These are phyloP conservation scores for Oscheius sp. DNA, from an alignment of 1,140 invertebrate species.

Conservation along the genomic window DNA sequence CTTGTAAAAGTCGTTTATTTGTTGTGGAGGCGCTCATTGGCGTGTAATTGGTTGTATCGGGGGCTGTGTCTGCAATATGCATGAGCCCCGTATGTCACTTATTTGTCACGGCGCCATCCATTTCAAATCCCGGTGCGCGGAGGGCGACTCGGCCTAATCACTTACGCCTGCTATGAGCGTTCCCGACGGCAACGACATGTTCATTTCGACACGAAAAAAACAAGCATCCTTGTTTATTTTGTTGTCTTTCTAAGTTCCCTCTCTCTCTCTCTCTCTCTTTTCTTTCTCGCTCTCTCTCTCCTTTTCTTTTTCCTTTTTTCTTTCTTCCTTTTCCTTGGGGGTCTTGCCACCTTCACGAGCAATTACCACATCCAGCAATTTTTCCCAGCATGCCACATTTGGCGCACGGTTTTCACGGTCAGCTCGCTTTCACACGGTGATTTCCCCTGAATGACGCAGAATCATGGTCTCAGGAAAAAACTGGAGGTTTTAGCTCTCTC, in stretches of 20 bases:
- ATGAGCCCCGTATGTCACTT: conserved; percentile 11
- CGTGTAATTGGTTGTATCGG: background rate
- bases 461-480: too few relatives aligned
- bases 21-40: background rate
- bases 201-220: too few relatives aligned
- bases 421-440: too few relatives aligned
- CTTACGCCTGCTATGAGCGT: background rate
- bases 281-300: background rate
- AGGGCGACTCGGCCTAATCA: too few relatives aligned
- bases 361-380: too few relatives aligned
- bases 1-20: too few relatives aligned
- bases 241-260: background rate
- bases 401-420: too few relatives aligned
- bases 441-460: too few relatives aligned
- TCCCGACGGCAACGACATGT: background rate
- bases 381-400: too few relatives aligned
- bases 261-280: background rate
- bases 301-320: background rate
- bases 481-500: too few relatives aligned
- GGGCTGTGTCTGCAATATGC: background rate
- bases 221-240: too few relatives aligned
- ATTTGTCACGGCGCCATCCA: conserved; percentile 9
- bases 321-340: background rate
- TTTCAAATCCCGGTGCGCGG: conserved; percentile 3
- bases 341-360: background rate